phyloP scores from a whole-genome alignment of 1,140 invertebrate species.

The Philopotamus ludificatus region DNA sequence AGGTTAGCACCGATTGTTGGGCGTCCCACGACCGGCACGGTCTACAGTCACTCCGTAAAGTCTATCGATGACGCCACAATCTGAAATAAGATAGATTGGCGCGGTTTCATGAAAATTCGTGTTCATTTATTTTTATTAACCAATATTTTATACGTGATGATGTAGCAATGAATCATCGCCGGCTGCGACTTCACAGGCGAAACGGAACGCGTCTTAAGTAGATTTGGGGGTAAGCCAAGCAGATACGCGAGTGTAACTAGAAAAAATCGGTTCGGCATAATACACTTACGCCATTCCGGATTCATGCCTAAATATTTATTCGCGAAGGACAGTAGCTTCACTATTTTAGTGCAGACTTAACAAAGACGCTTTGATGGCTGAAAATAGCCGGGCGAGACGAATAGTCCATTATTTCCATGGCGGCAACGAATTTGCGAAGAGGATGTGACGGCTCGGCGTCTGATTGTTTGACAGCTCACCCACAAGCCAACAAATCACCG shows the following conservation, averaged over 20 bases:
- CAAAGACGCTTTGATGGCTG: too few species aligned
- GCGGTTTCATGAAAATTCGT: not conserved
- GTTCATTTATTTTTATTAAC: too few species aligned
- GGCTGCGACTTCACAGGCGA: not conserved
- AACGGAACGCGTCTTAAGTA: not conserved
- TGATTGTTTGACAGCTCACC: not conserved
- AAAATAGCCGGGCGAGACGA: too few species aligned
- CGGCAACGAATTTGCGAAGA: too few species aligned
- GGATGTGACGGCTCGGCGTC: not conserved
- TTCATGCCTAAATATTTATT: too few species aligned
- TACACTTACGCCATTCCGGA: too few species aligned
- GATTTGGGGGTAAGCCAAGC: not conserved
- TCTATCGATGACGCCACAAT: not conserved
- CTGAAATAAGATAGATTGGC: too few species aligned
- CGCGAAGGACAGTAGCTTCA: too few species aligned
- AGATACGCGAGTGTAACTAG: not conserved
- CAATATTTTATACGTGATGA: too few species aligned
- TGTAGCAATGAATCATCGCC: not conserved
- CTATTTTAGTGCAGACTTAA: too few species aligned
- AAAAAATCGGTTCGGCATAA: not conserved
- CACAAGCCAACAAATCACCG: not conserved
- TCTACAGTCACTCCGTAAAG: not conserved
- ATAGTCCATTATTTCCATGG: too few species aligned
- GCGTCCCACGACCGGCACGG: not conserved
- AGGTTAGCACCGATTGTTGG: conserved; percentile 1